Percentiles rank a stretch among this genome's conserved stretches.
Conservation (phyloP, 2,113 vertebrate genomes). For the Nothocercus nigrocapillus region DNA sequence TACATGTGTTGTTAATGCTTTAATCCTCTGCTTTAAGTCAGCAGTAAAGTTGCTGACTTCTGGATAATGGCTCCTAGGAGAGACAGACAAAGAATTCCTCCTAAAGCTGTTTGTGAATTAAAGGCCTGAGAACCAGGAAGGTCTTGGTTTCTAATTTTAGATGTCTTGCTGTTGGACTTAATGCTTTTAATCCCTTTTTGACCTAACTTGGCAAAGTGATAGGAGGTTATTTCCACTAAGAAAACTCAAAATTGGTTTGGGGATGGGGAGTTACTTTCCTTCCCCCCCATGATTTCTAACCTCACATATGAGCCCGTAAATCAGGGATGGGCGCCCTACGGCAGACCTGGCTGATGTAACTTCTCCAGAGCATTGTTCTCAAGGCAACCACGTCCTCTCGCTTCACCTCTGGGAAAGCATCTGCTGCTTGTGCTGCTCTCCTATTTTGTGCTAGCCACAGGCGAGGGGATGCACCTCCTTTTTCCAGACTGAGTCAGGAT, state of each 20-base stretch:
- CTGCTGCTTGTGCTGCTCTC: neutral
- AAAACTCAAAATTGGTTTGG: neutral
- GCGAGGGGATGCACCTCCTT: neutral
- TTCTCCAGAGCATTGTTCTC: neutral
- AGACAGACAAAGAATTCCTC: neutral
- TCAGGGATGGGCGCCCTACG: neutral
- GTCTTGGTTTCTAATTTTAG: neutral
- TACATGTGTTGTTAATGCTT: neutral
- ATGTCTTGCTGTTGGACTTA: neutral
- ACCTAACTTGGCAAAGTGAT: neutral
- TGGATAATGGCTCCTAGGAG: constrained; percentile 4
- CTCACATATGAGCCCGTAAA: neutral
- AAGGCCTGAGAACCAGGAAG: neutral
- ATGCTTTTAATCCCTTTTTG: neutral
- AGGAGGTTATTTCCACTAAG: neutral
- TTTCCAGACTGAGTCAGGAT: neutral
- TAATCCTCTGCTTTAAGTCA: constrained; percentile 3
- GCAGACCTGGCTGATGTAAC: neutral
- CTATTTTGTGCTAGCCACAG: neutral
- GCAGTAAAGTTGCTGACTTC: neutral
- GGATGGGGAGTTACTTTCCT: neutral
- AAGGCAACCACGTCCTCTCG: neutral
- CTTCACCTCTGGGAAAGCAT: neutral
- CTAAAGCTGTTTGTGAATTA: neutral
- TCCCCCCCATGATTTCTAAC: neutral